These are phyloP conservation scores for Epizoanthus fatuus DNA, from an alignment of 92 coral and sea anemone genomes.

Conservation along the genomic window DNA sequence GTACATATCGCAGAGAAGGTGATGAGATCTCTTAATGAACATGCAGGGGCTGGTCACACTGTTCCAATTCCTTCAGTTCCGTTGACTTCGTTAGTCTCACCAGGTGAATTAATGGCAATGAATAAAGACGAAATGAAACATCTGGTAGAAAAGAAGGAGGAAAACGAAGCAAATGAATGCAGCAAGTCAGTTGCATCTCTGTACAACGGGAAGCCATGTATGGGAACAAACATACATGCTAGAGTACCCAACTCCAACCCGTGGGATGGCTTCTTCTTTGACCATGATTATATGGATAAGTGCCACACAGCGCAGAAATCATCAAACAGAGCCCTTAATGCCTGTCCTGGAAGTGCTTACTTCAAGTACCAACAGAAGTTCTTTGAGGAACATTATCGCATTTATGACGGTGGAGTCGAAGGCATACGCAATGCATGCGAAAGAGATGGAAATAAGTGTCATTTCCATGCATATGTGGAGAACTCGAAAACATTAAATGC, in stretches of 20 bases:
- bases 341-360: background rate
- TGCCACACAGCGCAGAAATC: conserved; percentile 13
- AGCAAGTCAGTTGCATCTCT: conserved; percentile 24
- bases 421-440: background rate
- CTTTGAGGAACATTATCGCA: too few relatives aligned
- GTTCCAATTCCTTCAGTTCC: conserved; percentile 47
- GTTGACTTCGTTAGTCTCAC: conserved; percentile 24
- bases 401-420: too few relatives aligned
- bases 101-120: background rate
- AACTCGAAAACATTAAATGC: background rate
- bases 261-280: conserved; percentile 34
- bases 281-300: conserved; percentile 23
- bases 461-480: background rate
- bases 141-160: background rate
- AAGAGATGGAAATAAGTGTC: background rate
- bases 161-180: conserved; percentile 37
- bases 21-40: conserved; percentile 42
- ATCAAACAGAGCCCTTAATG: conserved; percentile 17
- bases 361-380: background rate
- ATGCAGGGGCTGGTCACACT: conserved; percentile 48
- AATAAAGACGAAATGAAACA: background rate
- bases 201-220: conserved; percentile 44
- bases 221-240: conserved; percentile 35
- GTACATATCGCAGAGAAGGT: conserved; percentile 53
- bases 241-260: conserved; percentile 29